phyloP scores from a whole-genome alignment of 2,888 invertebrate genomes.

The Autographa gamma region DNA sequence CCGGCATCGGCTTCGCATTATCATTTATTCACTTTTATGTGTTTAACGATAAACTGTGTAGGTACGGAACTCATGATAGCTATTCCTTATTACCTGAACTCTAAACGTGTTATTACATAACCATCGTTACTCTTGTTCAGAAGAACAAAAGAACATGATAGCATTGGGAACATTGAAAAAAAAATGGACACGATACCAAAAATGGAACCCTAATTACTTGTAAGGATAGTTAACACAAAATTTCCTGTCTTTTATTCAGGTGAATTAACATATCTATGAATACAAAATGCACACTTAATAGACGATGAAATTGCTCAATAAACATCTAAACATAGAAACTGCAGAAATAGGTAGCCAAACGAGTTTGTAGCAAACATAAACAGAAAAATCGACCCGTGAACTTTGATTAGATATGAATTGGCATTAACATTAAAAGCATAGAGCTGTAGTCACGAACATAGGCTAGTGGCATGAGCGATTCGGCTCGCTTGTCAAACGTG shows the following conservation, averaged over 20 bases:
- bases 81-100: conserved; percentile 29
- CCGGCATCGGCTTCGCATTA: conserved; percentile 38
- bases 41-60: conserved; percentile 42
- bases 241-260: not conserved
- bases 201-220: not conserved
- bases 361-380: conserved; percentile 51
- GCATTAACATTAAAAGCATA: conserved; percentile 60
- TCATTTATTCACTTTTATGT: conserved; percentile 46
- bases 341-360: conserved; percentile 35
- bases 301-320: conserved; percentile 11
- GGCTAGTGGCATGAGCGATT: conserved; percentile 63
- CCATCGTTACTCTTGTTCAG: not conserved
- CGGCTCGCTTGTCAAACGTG: conserved; percentile 67
- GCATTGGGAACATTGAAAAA: not conserved
- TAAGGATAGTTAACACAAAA: not conserved
- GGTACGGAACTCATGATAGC: conserved; percentile 38
- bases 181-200: not conserved
- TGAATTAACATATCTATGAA: not conserved
- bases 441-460: conserved; percentile 65
- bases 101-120: not conserved
- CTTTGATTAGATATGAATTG: conserved; percentile 63
- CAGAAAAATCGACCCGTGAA: conserved; percentile 61
- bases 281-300: conserved; percentile 12
- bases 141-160: not conserved
- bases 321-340: conserved; percentile 25